These are phyloP conservation scores for Actias luna DNA, from an alignment of 2,888 invertebrate genomes.

Conservation along the genomic window DNA sequence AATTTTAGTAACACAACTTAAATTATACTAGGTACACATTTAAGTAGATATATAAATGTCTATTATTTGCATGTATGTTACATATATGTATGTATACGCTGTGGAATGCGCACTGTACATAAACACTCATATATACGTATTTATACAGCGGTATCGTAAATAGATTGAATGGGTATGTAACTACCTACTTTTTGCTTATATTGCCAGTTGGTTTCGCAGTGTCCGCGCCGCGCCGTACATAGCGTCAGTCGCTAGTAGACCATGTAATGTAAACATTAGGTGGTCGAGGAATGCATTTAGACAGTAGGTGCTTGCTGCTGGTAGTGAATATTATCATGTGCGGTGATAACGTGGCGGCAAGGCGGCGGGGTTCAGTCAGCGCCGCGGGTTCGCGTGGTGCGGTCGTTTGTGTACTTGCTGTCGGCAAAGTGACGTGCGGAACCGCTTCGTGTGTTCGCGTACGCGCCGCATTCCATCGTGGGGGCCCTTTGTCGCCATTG, in stretches of 20 bases:
- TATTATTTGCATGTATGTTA: slow-evolving; percentile 57
- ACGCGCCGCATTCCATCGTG: slow-evolving; percentile 82
- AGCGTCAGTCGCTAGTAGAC: slow-evolving; percentile 59
- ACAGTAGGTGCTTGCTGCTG: slow-evolving; percentile 71
- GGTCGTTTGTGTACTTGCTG: slow-evolving; percentile 68
- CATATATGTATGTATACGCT: slow-evolving; percentile 62
- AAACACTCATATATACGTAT: slow-evolving; percentile 59
- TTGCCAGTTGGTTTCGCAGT: slow-evolving; percentile 62
- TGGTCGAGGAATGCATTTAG: slow-evolving; percentile 76
- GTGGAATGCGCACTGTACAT: slow-evolving; percentile 73
- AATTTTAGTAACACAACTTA: neutral
- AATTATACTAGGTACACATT: neutral
- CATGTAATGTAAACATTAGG: slow-evolving; percentile 79
- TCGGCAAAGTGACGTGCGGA: slow-evolving; percentile 67
- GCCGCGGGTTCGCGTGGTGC: slow-evolving; percentile 79
- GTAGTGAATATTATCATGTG: slow-evolving; percentile 81
- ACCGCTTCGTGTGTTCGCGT: slow-evolving; percentile 72
- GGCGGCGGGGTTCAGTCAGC: slow-evolving; percentile 73
- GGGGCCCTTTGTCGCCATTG: slow-evolving; percentile 84
- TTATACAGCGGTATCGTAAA: slow-evolving; percentile 76
- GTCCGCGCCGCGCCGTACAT: slow-evolving; percentile 56
- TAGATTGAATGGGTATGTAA: slow-evolving; percentile 78
- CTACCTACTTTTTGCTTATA: slow-evolving; percentile 70
- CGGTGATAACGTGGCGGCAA: slow-evolving; percentile 76
- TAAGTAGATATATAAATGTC: slow-evolving; percentile 32